phyloP scores from a whole-genome alignment of 35 echinoderm and acorn worm species.

The Patiria miniata region DNA sequence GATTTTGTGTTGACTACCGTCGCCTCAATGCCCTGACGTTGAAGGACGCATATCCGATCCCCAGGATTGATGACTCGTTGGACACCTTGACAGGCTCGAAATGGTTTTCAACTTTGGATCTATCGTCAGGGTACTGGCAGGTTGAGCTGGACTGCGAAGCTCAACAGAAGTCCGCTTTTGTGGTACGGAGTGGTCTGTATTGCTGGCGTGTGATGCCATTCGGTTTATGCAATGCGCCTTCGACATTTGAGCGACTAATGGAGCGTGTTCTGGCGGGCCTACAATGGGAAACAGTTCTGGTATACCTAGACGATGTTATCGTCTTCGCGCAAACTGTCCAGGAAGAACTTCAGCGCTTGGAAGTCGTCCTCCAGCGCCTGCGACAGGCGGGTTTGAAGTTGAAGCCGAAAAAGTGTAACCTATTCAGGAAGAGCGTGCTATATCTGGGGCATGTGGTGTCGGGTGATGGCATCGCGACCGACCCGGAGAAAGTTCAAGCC shows the following conservation, averaged over 20 bases:
- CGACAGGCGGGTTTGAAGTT: background rate
- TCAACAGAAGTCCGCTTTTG: conserved; percentile 17
- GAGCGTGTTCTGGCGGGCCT: too few relatives aligned
- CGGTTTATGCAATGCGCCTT: conserved; percentile 9
- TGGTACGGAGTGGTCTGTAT: background rate
- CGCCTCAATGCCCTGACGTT: background rate
- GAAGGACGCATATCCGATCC: conserved; percentile 13
- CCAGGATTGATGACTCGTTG: too few relatives aligned
- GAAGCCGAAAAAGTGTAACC: background rate
- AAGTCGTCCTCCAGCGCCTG: background rate
- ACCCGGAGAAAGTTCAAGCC: conserved; percentile 34
- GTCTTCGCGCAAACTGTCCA: background rate
- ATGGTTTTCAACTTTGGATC: conserved; percentile 26
- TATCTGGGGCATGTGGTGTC: conserved; percentile 7
- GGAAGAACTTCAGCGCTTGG: background rate
- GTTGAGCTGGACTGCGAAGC: background rate
- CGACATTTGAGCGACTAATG: too few relatives aligned
- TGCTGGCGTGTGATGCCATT: conserved; percentile 20
- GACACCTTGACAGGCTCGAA: conserved; percentile 13
- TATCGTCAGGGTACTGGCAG: conserved; percentile 22
- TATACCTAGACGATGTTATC: conserved; percentile 10
- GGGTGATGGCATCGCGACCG: background rate
- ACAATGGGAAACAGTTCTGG: background rate
- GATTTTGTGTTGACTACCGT: conserved; percentile 16
- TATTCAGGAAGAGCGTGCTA: background rate